Base-by-base conservation (phyloP, 2,797 vertebrate species). In the Pangasius sanitwongsei region DNA sequence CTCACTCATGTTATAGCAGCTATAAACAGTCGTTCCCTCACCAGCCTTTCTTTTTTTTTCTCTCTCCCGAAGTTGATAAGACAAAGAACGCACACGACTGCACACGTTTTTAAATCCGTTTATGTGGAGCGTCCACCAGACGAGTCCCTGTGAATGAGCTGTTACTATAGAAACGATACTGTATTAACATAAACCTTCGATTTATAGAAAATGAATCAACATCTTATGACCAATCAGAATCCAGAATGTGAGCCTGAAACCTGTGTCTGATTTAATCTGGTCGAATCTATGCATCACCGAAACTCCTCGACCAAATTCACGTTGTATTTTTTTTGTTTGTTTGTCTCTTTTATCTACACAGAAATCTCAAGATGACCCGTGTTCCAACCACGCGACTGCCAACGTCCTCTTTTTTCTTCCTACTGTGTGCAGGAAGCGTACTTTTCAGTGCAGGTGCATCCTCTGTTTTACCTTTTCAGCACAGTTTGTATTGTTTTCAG, bases 381-480 rank as follows among this genome's bases (percentile, higher is more conserved):
- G 28, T 48, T 84, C 61, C 41, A 31, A 4, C 25, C 41, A 28
- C 15, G 0, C 41, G 31, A 3, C 20, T 0, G 28, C 1, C 25
- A 31, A 25, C 13, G 70, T 80, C 86, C n/a, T 69, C 34, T 70
- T 67, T 90, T 53, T 18, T 18, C 82, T 18, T 88, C 28, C 31
- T 89, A 28, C 69, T 88, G 41, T 88, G 83, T 59, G 31, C 25
- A n/a, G 67, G 77, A 28, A 61, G n/a, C 13, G 15, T 87, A 20
- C 67, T 87, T 31, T 72, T 91, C 78, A 69, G 83, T 44, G 37
- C 89, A 88, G 89, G 92, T 92, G 85, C 4, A 78, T 87, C 70
- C 81, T 61, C 9, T 31, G 23, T 8, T 44, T 31, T 37, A 53
- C 1, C 53, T 23, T 34, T 69, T 12, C 77, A 20, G 77, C 3